Conservation (phyloP, 64 coral and sea anemone species). For the Hydrozoanthus tunicans region DNA sequence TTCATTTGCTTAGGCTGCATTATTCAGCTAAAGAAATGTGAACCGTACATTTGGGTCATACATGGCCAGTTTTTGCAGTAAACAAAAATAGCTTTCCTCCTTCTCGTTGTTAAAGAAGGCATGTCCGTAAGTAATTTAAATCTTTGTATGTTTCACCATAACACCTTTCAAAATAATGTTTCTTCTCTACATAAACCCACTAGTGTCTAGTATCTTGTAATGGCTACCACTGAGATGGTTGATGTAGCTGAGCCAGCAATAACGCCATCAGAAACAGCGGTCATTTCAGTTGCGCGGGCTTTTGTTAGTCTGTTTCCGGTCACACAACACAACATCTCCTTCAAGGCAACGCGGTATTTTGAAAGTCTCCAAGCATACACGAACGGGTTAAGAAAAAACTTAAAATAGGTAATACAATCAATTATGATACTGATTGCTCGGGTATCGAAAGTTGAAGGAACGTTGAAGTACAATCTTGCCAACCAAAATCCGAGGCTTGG, state of each 20-base stretch:
- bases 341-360: conserved; percentile 14
- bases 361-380: conserved; percentile 43
- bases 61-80: too few relatives aligned
- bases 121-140: too few relatives aligned
- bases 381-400: conserved; percentile 33
- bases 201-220: background rate
- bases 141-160: too few relatives aligned
- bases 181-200: too few relatives aligned
- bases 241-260: background rate
- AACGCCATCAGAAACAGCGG: background rate
- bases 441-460: background rate
- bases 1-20: too few relatives aligned
- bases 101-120: too few relatives aligned
- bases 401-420: background rate
- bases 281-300: conserved; percentile 10
- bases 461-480: background rate
- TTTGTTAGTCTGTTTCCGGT: background rate
- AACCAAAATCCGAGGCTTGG: conserved; percentile 13
- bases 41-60: too few relatives aligned
- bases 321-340: background rate
- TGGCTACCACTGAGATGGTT: background rate
- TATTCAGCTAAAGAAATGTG: too few relatives aligned
- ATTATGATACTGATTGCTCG: background rate
- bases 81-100: too few relatives aligned
- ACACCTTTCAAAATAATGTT: too few relatives aligned